Percentiles rank a stretch among this genome's conserved stretches.
Evolutionary conservation across 1,140 invertebrate species (phyloP).

Genomic region (Cydia pomonella): DNA sequence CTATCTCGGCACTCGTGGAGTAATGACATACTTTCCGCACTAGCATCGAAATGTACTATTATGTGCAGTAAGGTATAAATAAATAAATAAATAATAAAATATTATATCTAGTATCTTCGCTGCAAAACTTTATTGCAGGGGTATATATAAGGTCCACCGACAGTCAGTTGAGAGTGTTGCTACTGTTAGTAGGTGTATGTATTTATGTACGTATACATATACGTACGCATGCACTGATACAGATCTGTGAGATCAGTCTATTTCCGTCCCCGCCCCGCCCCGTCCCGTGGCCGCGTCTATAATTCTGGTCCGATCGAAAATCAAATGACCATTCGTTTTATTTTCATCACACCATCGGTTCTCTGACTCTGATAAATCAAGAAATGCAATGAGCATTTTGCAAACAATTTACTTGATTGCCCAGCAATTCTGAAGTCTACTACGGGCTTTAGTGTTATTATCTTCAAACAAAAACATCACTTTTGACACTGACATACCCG

Average conservation of each 20-base stretch:
- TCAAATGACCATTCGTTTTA: constrained; percentile 14
- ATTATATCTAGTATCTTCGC: too few relatives aligned
- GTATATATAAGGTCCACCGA: too few relatives aligned
- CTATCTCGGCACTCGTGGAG: too few relatives aligned
- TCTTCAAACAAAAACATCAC: too few relatives aligned
- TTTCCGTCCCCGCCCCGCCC: constrained; percentile 4
- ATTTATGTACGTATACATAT: neutral
- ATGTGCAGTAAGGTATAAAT: too few relatives aligned
- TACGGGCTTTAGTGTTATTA: neutral
- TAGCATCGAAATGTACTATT: too few relatives aligned
- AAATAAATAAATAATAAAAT: too few relatives aligned
- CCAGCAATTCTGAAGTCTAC: neutral
- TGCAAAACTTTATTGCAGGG: too few relatives aligned
- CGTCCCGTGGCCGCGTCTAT: neutral
- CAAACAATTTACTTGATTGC: neutral
- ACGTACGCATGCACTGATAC: neutral
- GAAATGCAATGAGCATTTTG: constrained; percentile 2
- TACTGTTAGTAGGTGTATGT: neutral
- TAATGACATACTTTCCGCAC: too few relatives aligned
- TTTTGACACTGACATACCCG: too few relatives aligned
- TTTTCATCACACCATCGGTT: neutral
- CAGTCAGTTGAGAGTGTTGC: neutral
- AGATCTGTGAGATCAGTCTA: constrained; percentile 4
- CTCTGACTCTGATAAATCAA: neutral
- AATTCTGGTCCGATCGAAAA: neutral